These are phyloP conservation scores for Anthoscopus minutus DNA, from an alignment of 2,113 vertebrate species.

Conservation along the genomic window DNA sequence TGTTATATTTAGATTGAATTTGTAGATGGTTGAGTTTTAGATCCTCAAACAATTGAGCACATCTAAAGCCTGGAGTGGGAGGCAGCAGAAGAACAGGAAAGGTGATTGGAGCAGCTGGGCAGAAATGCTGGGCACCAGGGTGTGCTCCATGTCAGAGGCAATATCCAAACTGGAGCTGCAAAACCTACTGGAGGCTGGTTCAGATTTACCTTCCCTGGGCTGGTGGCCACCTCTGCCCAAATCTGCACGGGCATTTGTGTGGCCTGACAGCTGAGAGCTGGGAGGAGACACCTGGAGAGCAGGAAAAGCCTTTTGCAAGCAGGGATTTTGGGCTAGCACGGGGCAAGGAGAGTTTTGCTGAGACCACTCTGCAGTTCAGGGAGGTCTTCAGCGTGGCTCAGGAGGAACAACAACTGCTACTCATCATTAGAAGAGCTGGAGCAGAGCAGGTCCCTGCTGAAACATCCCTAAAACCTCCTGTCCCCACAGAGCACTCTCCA, in stretches of 20 bases:
- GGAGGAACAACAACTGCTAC: neutral
- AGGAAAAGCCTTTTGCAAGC: neutral
- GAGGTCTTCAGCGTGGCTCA: accelerated
- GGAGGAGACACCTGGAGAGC: neutral
- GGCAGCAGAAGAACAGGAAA: neutral
- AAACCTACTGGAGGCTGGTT: neutral
- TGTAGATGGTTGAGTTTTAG: neutral
- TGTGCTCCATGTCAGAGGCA: neutral
- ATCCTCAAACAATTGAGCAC: neutral
- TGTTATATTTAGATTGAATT: neutral
- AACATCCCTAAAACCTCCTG: accelerated
- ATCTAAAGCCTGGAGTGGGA: neutral
- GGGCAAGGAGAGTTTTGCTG: neutral
- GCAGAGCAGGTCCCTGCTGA: neutral
- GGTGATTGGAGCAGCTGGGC: neutral
- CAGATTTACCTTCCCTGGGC: neutral
- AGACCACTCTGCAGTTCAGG: neutral
- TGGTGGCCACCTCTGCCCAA: neutral
- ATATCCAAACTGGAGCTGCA: neutral
- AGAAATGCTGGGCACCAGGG: neutral
- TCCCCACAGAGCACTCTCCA: neutral
- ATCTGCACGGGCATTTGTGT: accelerated
- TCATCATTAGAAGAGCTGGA: neutral
- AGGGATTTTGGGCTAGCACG: neutral
- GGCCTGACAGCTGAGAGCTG: neutral